phyloP scores from a whole-genome alignment of 2,113 vertebrate species.

The Chauna torquata region DNA sequence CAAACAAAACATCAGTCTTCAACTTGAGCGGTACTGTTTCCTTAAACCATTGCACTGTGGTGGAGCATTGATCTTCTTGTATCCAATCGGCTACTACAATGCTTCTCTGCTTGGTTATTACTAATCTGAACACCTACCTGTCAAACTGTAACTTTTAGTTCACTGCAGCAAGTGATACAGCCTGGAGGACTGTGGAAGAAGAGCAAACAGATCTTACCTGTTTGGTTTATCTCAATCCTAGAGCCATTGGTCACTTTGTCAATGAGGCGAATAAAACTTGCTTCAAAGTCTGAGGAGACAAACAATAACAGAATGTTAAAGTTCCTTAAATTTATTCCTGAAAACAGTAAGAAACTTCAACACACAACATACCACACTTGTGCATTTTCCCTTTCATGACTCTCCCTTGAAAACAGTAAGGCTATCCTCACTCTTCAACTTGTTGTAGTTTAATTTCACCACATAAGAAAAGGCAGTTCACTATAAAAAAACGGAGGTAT shows the following conservation, averaged over 20 bases:
- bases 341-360: neutral
- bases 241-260: constrained; percentile 97
- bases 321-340: neutral
- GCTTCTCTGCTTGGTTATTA: neutral
- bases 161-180: neutral
- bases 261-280: constrained; percentile 93
- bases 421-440: neutral
- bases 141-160: neutral
- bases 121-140: neutral
- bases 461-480: neutral
- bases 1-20: neutral
- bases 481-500: neutral
- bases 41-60: neutral
- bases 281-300: constrained; percentile 88
- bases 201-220: constrained; percentile 79
- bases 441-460: neutral
- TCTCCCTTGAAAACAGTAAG: neutral
- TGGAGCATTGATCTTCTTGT: neutral
- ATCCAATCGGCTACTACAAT: neutral
- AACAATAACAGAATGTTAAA: neutral
- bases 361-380: neutral
- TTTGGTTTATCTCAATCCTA: constrained; percentile 96
- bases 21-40: neutral
- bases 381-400: neutral
- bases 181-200: neutral